Percentiles rank a stretch among this genome's conserved stretches.
Evolutionary conservation across 92 coral and sea anemone species (phyloP).

Genomic region (Epizoanthus illoricatus): DNA sequence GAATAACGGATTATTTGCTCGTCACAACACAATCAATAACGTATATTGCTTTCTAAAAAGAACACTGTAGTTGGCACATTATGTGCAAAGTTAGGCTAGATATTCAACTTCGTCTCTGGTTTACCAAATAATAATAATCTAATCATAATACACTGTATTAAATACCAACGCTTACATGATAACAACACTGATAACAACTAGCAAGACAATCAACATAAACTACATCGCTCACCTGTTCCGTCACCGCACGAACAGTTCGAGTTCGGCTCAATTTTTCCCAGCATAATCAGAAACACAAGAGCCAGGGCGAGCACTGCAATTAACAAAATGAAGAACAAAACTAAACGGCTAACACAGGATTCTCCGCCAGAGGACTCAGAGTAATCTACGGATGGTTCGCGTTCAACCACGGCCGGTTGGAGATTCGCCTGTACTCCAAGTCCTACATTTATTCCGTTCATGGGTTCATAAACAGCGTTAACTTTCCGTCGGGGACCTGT

Average conservation of each 20-base stretch:
- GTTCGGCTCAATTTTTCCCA: slow-evolving; percentile 63
- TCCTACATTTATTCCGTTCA: background rate
- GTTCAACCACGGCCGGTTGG: background rate
- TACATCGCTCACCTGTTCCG: background rate
- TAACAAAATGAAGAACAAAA: slow-evolving; percentile 61
- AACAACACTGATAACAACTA: background rate
- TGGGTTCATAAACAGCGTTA: slow-evolving; percentile 55
- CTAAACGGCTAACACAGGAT: slow-evolving; percentile 47
- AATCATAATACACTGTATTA: too few species aligned
- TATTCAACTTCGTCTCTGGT: too few species aligned
- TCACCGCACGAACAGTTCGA: slow-evolving; percentile 6
- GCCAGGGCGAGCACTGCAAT: slow-evolving; percentile 57
- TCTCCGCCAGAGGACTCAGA: slow-evolving; percentile 25
- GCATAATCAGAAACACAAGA: slow-evolving; percentile 62
- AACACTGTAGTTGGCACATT: too few species aligned
- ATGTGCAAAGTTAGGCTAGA: too few species aligned
- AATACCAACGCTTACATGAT: too few species aligned
- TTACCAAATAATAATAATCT: too few species aligned
- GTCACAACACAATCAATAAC: too few species aligned
- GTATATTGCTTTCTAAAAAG: too few species aligned
- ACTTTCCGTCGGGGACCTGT: slow-evolving; percentile 48
- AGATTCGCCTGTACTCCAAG: too few species aligned
- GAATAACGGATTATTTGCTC: too few species aligned
- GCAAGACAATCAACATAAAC: background rate
- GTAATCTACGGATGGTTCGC: background rate